Evolutionary conservation across 2,113 vertebrate species (phyloP).

Genomic region (Pteruthius melanotis): DNA sequence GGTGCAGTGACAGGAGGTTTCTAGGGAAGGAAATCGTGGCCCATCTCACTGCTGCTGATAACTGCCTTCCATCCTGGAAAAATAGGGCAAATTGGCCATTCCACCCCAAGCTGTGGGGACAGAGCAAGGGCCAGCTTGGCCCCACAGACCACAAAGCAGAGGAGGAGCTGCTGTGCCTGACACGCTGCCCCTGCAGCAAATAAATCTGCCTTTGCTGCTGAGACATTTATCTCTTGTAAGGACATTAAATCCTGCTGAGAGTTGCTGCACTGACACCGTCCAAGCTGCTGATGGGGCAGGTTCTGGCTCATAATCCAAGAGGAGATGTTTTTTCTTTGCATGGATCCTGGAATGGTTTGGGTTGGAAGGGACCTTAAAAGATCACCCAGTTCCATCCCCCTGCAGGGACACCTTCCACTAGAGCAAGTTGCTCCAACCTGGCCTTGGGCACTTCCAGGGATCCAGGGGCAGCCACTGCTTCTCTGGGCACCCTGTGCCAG

Average conservation of each 20-base stretch:
- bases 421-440: not conserved
- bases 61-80: not conserved
- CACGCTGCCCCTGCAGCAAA: not conserved
- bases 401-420: not conserved
- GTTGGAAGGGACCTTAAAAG: not conserved
- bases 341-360: not conserved
- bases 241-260: not conserved
- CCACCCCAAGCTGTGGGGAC: rapidly evolving
- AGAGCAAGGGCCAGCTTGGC: not conserved
- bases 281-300: not conserved
- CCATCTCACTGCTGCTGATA: not conserved
- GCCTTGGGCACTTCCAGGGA: not conserved
- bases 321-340: not conserved
- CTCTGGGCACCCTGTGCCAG: not conserved
- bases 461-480: not conserved
- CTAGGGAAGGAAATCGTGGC: not conserved
- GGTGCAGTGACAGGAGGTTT: rapidly evolving
- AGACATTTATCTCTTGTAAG: not conserved
- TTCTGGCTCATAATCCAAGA: not conserved
- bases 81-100: not conserved
- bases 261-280: not conserved
- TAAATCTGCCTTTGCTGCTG: not conserved
- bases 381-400: rapidly evolving
- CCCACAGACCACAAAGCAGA: not conserved
- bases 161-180: rapidly evolving